A percentile compares a stretch with the other conserved stretches of the same genome.
phyloP scores from a whole-genome alignment of 1,140 invertebrate genomes.

The Phymorhynchus buccinoides region DNA sequence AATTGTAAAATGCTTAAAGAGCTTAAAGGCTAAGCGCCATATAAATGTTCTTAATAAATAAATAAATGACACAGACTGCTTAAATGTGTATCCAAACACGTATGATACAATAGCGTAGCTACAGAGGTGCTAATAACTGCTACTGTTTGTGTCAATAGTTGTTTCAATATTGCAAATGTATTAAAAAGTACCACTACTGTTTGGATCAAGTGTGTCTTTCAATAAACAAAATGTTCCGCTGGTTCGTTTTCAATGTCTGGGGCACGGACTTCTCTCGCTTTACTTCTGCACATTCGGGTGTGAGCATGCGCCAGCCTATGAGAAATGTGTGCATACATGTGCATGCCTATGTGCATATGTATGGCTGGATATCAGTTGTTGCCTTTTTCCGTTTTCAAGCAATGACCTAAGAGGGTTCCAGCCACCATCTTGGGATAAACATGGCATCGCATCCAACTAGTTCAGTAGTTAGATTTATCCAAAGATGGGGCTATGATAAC shows the following conservation, averaged over 20 bases:
- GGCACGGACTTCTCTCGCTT: too few relatives aligned
- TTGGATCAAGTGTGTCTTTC: too few relatives aligned
- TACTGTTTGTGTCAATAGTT: neutral
- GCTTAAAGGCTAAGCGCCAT: too few relatives aligned
- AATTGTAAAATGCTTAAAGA: too few relatives aligned
- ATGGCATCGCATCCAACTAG: too few relatives aligned
- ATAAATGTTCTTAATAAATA: too few relatives aligned
- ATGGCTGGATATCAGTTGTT: neutral
- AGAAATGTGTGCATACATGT: constrained; percentile 6
- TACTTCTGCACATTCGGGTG: neutral
- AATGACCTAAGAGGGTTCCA: too few relatives aligned
- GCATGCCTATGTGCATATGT: neutral
- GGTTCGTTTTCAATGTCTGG: neutral
- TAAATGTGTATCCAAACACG: neutral
- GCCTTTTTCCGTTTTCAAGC: too few relatives aligned
- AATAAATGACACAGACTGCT: neutral
- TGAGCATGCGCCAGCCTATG: neutral
- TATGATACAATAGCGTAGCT: neutral
- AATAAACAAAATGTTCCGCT: too few relatives aligned
- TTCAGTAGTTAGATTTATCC: too few relatives aligned
- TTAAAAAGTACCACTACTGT: neutral
- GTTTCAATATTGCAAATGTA: neutral
- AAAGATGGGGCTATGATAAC: too few relatives aligned
- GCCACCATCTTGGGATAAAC: too few relatives aligned
- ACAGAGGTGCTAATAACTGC: neutral